phyloP scores from a whole-genome alignment of 2,113 vertebrate genomes.

The Neolamprologus sp. region DNA sequence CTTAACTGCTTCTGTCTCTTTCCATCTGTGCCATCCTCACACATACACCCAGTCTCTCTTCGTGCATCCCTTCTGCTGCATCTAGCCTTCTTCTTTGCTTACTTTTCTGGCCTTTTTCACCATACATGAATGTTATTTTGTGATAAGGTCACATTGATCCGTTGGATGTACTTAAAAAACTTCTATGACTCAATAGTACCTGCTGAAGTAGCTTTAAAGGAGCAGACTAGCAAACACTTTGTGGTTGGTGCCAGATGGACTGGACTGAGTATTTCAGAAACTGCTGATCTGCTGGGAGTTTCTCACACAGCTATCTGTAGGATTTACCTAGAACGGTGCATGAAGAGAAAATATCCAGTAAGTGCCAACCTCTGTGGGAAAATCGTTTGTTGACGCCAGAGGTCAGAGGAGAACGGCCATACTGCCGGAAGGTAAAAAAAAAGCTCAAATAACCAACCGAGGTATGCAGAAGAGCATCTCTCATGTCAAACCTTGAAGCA shows the following conservation, averaged over 20 bases:
- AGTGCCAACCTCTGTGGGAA: neutral
- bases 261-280: neutral
- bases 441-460: neutral
- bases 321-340: neutral
- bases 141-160: neutral
- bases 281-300: neutral
- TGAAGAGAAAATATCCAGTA: neutral
- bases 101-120: neutral
- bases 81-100: neutral
- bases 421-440: neutral
- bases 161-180: neutral
- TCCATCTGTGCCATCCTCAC: neutral
- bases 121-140: neutral
- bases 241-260: neutral
- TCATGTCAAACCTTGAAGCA: neutral
- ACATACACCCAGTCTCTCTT: neutral
- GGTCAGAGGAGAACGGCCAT: neutral
- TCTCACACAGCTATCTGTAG: neutral
- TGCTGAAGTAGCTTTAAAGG: neutral
- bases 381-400: neutral
- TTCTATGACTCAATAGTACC: neutral
- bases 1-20: neutral
- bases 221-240: neutral
- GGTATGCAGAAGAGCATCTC: neutral
- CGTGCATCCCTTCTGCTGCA: neutral